Evolutionary conservation across 2,888 invertebrate genomes (phyloP), one percentile per base, ranked within the genome.

Genomic region (Apoderus coryli): DNA sequence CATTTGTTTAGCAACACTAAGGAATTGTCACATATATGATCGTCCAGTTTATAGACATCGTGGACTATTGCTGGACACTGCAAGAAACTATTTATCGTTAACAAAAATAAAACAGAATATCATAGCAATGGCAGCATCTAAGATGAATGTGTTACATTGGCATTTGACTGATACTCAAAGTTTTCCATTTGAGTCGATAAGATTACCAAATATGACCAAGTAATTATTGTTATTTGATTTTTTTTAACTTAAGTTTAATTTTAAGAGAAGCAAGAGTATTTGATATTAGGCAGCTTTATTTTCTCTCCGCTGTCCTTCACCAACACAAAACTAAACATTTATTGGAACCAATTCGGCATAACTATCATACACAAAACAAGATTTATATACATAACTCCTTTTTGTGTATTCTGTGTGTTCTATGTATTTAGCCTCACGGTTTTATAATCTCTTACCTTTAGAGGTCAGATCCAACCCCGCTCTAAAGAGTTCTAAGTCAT

Each of bases 81-180:
- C 88, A 0, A 69, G 95, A 35, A 89, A 95, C 57, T 96, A 74
- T 51, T 63, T 93, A 13, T 74, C 84, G 0, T 55, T 86, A 38
- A 55, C 53, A 9, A 66, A 67, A 25, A 73, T 86, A 11, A 67
- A 71, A 44, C 69, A 66, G 40, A 79, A 78, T 26, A 61, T 90
- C 40, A 80, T 89, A 44, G 89, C 73, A 2, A 85, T 93, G 80
- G 77, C 81, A 2, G 69, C 80, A 10, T 77, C 77, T 27, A 93
- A 93, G 57, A 59, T 93, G 63, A 93, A 93, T 52, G 81, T 88
- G 0, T 70, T 93, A 25, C 93, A 93, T 52, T 93, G 92, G 90
- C 85, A 86, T 51, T 75, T 75, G 1, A 80, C 82, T 1, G 93
- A 93, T 56, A 74, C 85, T 2, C 90, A 92, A 43, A 89, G 90